Percentiles rank a stretch among this genome's conserved stretches.
These are phyloP conservation scores for Sula dactylatra DNA, from an alignment of 2,113 vertebrate genomes.

Conservation along the genomic window DNA sequence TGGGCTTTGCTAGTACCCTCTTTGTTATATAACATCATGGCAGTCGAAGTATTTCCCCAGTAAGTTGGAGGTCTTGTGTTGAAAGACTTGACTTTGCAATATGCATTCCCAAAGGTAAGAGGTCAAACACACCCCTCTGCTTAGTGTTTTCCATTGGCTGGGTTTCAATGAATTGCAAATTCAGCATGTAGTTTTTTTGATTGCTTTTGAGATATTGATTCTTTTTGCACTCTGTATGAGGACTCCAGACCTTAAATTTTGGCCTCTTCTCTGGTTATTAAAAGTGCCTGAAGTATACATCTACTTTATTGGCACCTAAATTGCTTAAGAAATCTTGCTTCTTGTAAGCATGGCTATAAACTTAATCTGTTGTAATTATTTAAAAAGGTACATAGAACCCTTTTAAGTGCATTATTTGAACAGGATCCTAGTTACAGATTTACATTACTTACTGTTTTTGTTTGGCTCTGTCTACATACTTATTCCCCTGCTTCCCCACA, in stretches of 20 bases:
- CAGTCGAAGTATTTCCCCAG: neutral
- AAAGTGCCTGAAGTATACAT: neutral
- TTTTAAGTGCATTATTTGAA: neutral
- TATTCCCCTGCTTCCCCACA: neutral
- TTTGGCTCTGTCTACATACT: neutral
- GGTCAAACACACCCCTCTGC: neutral
- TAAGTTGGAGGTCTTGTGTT: neutral
- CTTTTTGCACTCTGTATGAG: neutral
- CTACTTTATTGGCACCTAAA: neutral
- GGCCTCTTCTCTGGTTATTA: neutral
- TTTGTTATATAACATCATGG: neutral
- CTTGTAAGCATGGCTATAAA: neutral
- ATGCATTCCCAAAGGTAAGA: neutral
- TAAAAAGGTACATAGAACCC: neutral
- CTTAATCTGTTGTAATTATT: neutral
- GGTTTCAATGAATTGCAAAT: neutral
- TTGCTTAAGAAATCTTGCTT: neutral
- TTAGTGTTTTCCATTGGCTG: neutral
- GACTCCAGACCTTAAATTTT: neutral
- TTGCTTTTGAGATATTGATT: neutral
- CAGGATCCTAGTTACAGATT: neutral
- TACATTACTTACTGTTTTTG: neutral
- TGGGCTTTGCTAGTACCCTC: neutral
- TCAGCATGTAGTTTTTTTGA: neutral
- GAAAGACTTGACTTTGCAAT: neutral